Conservation (phyloP, 2,113 vertebrate genomes). For the Circaetus gallicus region DNA sequence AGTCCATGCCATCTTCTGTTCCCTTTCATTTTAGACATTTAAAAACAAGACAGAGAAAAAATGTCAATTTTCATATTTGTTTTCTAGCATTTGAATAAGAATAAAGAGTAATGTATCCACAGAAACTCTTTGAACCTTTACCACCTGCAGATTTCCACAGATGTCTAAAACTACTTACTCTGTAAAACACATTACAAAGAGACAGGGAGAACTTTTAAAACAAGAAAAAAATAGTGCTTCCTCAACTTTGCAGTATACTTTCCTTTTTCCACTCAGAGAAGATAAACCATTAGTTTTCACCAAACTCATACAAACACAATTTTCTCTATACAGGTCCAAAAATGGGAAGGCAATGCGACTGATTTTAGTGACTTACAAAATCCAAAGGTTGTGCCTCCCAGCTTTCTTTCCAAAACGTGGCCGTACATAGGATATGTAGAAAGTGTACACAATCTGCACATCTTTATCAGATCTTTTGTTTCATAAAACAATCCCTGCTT, state of each 20-base stretch:
- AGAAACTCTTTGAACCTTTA: background rate
- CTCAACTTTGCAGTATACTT: background rate
- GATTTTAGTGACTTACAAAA: background rate
- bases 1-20: background rate
- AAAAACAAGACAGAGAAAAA: background rate
- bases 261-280: background rate
- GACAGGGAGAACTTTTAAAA: background rate
- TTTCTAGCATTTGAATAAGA: background rate
- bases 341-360: background rate
- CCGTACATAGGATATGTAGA: background rate
- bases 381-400: background rate
- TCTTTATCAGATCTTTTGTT: background rate
- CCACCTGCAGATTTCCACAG: background rate
- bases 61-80: background rate
- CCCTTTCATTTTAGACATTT: background rate
- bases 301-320: background rate
- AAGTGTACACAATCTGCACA: background rate
- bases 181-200: background rate
- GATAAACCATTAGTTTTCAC: background rate
- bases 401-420: background rate
- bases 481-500: background rate
- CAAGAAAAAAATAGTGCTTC: background rate
- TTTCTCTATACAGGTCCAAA: background rate
- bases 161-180: background rate
- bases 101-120: background rate